Percentiles rank a stretch among this genome's conserved stretches.
Conservation (phyloP, 2,888 invertebrate species). For the Lasioglossum calceatum region DNA sequence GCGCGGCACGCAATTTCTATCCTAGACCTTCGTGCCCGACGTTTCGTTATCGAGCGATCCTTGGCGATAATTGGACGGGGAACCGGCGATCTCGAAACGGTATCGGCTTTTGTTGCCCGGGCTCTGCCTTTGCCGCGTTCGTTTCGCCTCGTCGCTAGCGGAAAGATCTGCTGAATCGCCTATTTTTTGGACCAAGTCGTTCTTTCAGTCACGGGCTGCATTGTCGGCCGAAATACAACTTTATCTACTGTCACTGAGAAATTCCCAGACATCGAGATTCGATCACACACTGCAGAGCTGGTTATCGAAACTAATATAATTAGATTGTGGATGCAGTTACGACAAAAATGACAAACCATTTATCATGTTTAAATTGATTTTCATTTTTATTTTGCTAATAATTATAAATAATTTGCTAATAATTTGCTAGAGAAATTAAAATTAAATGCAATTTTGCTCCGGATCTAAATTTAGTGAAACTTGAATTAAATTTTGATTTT, state of each 20-base stretch:
- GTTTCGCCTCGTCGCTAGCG: not conserved
- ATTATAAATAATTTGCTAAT: no score
- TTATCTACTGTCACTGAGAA: not conserved
- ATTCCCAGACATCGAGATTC: not conserved
- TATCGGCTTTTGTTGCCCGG: not conserved
- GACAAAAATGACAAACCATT: no score
- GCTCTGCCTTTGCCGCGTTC: not conserved
- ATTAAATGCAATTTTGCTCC: not conserved
- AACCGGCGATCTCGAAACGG: slow-evolving; percentile 31
- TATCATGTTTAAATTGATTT: no score
- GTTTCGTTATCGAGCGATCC: slow-evolving; percentile 57
- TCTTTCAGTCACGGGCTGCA: not conserved
- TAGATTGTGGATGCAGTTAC: not conserved
- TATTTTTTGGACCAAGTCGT: not conserved
- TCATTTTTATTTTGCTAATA: no score
- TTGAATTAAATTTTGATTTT: no score
- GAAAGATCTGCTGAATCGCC: not conserved
- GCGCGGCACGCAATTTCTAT: slow-evolving; percentile 70
- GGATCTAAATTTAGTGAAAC: no score
- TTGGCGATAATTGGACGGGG: slow-evolving; percentile 47
- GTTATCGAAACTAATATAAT: not conserved
- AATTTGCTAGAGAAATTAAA: not conserved
- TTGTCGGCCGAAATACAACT: not conserved
- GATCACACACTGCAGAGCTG: not conserved
- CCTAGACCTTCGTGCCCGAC: slow-evolving; percentile 70